A percentile compares a stretch with the other conserved stretches of the same genome.
phyloP scores from a whole-genome alignment of 2,113 vertebrate genomes.

The Physeter macrocephalus region DNA sequence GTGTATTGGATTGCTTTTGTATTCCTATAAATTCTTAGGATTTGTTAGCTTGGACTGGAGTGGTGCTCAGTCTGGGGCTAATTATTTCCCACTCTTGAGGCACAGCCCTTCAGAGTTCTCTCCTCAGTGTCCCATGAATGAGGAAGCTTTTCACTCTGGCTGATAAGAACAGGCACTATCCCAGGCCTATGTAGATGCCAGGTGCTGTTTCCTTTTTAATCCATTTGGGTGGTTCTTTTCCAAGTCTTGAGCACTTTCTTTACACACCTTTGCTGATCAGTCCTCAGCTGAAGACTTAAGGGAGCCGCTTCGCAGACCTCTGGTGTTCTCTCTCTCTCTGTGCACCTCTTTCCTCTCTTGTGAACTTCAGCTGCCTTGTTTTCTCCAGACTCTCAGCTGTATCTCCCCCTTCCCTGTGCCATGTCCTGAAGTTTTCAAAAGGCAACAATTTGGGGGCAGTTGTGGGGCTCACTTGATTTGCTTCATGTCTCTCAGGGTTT shows the following conservation, averaged over 20 bases:
- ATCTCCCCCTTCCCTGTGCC: not conserved
- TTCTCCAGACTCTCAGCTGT: not conserved
- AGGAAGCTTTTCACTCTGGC: not conserved
- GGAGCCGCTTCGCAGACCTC: not conserved
- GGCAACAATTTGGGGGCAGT: not conserved
- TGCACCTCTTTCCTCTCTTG: not conserved
- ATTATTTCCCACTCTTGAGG: not conserved
- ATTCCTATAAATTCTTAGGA: not conserved
- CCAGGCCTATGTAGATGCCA: not conserved
- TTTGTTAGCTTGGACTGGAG: not conserved
- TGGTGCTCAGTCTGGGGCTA: not conserved
- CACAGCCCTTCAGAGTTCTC: not conserved
- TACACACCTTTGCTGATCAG: not conserved
- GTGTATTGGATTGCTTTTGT: not conserved
- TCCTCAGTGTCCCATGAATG: fast-evolving
- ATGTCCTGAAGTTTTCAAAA: not conserved
- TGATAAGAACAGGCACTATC: not conserved
- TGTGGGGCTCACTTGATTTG: not conserved
- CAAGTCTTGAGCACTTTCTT: not conserved
- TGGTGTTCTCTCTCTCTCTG: not conserved
- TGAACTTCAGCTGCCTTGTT: not conserved
- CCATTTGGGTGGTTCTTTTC: not conserved
- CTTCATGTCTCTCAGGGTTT: not conserved
- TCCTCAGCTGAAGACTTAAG: not conserved
- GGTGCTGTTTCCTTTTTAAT: not conserved